These are phyloP conservation scores for Gisinianus flammeolus DNA, from an alignment of 2,888 invertebrate species.

Conservation along the genomic window DNA sequence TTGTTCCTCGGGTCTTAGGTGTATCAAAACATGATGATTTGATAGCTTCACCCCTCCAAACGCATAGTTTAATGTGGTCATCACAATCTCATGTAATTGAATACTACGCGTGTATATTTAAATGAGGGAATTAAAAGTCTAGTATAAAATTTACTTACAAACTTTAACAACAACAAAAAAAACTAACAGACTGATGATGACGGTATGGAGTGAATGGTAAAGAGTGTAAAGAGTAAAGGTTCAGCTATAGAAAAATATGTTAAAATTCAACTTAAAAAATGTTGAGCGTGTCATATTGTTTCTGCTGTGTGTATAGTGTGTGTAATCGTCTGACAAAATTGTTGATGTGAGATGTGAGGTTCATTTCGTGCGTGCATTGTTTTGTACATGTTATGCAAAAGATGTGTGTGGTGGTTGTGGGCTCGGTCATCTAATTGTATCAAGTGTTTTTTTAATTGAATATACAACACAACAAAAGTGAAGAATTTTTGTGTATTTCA, in stretches of 20 bases:
- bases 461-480: too few species aligned
- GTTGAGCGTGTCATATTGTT: too few species aligned
- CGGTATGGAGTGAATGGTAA: not conserved
- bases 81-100: not conserved
- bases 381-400: not conserved
- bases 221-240: not conserved
- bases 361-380: too few species aligned
- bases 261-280: too few species aligned
- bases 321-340: too few species aligned
- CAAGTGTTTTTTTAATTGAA: not conserved
- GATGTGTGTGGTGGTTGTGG: not conserved
- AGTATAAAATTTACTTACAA: not conserved
- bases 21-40: too few species aligned
- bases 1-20: too few species aligned
- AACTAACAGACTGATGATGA: not conserved
- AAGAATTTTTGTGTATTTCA: too few species aligned
- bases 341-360: too few species aligned
- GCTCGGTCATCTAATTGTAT: not conserved
- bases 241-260: not conserved
- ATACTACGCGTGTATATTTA: not conserved
- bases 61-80: too few species aligned
- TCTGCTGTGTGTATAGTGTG: too few species aligned
- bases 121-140: not conserved
- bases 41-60: too few species aligned
- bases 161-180: not conserved